Conservation (phyloP, 2,113 vertebrate genomes). For the Syngnathus scovelli region DNA sequence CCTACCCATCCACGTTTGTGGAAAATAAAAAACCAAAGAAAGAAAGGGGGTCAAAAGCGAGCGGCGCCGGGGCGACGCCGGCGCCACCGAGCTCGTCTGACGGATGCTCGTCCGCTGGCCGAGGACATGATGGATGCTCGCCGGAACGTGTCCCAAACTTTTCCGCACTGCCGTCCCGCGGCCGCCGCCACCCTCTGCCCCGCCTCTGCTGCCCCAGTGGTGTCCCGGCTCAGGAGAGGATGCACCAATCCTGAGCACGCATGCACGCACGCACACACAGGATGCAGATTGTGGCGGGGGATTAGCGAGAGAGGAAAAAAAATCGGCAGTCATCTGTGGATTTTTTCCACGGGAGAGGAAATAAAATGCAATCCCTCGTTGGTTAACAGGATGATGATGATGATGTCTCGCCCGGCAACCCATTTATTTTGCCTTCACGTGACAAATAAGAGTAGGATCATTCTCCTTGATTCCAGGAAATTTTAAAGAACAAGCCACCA, state of each 20-base stretch:
- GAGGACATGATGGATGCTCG: conserved; percentile 56
- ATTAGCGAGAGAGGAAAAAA: conserved; percentile 82
- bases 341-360: conserved; percentile 42
- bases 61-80: conserved; percentile 24
- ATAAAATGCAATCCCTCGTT: conserved; percentile 68
- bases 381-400: conserved; percentile 53
- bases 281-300: conserved; percentile 84
- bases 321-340: conserved; percentile 82
- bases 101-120: conserved; percentile 32
- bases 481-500: not conserved
- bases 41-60: conserved; percentile 45
- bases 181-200: conserved; percentile 22
- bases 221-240: conserved; percentile 35
- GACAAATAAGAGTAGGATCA: not conserved
- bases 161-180: conserved; percentile 37
- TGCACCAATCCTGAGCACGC: conserved; percentile 42
- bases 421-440: conserved; percentile 6
- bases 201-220: conserved; percentile 33
- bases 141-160: conserved; percentile 48
- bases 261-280: conserved; percentile 54
- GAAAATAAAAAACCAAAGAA: conserved; percentile 14
- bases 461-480: not conserved
- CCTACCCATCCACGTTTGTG: conserved; percentile 46
- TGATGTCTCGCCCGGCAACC: conserved; percentile 22
- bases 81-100: conserved; percentile 45